These are phyloP conservation scores for Stichodactyla helianthus DNA, from an alignment of 64 coral and sea anemone genomes.

Conservation along the genomic window DNA sequence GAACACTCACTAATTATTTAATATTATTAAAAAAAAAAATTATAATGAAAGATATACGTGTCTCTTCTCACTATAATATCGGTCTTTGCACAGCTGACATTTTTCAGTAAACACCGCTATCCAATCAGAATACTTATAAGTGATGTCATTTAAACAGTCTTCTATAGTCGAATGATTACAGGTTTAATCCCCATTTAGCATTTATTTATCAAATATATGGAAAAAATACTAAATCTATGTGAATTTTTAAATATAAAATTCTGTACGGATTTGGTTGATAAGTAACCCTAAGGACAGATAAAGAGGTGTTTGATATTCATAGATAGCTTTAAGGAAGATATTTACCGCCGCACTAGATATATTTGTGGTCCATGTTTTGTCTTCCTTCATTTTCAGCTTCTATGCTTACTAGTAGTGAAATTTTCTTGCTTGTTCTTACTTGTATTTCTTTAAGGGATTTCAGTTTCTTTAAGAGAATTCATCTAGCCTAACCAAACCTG, in stretches of 20 bases:
- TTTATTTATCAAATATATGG: background rate
- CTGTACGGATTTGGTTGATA: background rate
- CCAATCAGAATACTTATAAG: background rate
- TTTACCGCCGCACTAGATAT: background rate
- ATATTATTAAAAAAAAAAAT: background rate
- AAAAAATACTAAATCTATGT: background rate
- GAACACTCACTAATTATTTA: too few species aligned
- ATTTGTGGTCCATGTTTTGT: too few species aligned
- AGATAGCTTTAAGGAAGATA: background rate
- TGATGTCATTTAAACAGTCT: background rate
- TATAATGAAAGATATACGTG: background rate
- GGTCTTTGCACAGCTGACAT: background rate
- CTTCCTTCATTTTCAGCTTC: too few species aligned
- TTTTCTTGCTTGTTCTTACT: too few species aligned
- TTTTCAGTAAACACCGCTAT: conserved; percentile 10
- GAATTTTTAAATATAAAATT: background rate
- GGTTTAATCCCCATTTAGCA: background rate
- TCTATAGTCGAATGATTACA: background rate
- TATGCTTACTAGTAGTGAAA: too few species aligned
- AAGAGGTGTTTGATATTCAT: too few species aligned
- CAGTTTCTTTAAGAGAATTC: too few species aligned
- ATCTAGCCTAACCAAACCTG: too few species aligned
- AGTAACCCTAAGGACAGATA: background rate
- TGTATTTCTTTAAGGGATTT: too few species aligned
- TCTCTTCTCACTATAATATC: background rate